Percentiles rank a stretch among this genome's conserved stretches.
These are phyloP conservation scores for Stictocephala bisonia DNA, from an alignment of 2,888 invertebrate species.

Conservation along the genomic window DNA sequence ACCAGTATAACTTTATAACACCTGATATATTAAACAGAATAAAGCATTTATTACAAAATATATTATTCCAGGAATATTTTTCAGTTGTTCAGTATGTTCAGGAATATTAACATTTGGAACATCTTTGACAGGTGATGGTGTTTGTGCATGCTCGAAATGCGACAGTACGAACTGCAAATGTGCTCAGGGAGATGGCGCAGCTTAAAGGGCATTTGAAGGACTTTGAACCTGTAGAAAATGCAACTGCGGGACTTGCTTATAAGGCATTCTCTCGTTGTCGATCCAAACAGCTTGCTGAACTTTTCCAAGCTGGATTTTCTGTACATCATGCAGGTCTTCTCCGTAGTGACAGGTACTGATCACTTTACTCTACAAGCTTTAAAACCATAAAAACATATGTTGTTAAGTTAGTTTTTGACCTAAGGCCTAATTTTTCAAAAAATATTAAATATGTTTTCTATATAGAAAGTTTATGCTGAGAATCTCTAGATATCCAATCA, in stretches of 20 bases:
- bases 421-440: no score
- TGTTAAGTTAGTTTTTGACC: no score
- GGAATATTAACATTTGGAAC: no score
- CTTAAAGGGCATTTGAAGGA: slow-evolving; percentile 77
- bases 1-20: no score
- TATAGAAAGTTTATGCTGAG: no score
- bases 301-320: slow-evolving; percentile 89
- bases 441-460: no score
- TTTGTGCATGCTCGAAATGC: slow-evolving; percentile 99
- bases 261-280: slow-evolving; percentile 78
- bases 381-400: not conserved
- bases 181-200: slow-evolving; percentile 83
- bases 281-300: slow-evolving; percentile 84
- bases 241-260: slow-evolving; percentile 74
- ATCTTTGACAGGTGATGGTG: slow-evolving; percentile 93
- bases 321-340: slow-evolving; percentile 98
- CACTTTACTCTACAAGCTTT: not conserved
- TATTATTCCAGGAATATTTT: no score
- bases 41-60: no score
- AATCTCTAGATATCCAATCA: no score
- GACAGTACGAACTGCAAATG: slow-evolving; percentile 88
- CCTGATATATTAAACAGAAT: no score
- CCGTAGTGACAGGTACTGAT: slow-evolving; percentile 79
- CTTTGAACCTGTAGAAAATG: slow-evolving; percentile 75
- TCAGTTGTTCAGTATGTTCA: no score